These are phyloP conservation scores for Acrocephalus scirpaceus DNA, from an alignment of 2,797 vertebrate species.

Conservation along the genomic window DNA sequence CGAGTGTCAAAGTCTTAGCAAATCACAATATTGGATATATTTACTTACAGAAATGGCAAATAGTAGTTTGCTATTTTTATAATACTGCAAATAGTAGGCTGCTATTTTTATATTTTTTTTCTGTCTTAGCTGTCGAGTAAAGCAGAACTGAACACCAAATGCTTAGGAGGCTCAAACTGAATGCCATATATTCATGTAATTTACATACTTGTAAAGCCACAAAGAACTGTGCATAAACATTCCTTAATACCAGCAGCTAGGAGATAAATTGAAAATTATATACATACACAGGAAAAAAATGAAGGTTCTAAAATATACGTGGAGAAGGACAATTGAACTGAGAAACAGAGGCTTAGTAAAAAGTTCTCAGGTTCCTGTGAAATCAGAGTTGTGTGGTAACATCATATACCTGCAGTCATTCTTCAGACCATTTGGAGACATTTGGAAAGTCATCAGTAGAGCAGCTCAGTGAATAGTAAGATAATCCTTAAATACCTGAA, in stretches of 20 bases:
- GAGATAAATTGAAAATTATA: not conserved
- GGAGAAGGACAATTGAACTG: not conserved
- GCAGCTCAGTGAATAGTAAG: not conserved
- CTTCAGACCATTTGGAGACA: not conserved
- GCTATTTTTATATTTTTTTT: not conserved
- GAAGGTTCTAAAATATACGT: not conserved
- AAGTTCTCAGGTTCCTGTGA: not conserved
- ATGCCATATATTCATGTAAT: not conserved
- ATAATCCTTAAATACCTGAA: not conserved
- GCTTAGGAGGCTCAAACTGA: not conserved
- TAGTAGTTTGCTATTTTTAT: not conserved
- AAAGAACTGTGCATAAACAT: not conserved
- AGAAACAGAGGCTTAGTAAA: not conserved
- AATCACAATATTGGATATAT: not conserved
- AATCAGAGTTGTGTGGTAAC: not conserved
- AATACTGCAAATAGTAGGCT: not conserved
- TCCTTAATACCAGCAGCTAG: not conserved
- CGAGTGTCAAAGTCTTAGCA: not conserved
- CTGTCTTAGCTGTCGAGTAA: not conserved
- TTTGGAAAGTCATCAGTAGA: not conserved
- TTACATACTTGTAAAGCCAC: not conserved
- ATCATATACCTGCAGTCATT: not conserved
- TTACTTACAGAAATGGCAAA: not conserved
- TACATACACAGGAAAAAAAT: not conserved
- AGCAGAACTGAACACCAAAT: not conserved